Evolutionary conservation across 2,113 vertebrate genomes (phyloP), one percentile per base, ranked within the genome.

Genomic region (Camelus dromedarius): DNA sequence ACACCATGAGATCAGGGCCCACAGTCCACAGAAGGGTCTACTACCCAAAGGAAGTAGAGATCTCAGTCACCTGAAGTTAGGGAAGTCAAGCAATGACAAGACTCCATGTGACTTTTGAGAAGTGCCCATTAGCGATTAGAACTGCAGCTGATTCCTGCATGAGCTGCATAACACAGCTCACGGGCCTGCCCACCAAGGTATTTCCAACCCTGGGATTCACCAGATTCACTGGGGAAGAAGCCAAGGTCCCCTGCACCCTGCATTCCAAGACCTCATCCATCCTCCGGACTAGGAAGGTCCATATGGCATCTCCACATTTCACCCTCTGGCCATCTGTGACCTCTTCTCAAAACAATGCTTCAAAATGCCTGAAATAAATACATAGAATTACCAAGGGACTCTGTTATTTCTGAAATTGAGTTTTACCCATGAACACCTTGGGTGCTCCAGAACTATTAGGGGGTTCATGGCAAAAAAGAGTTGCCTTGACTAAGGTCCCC

Each of bases 331-430:
- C 46, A 3, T 89, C 20, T 72, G 4, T 70, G 50, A 84, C 11
- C 8, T 77, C 32, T 64, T 89, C n/a, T 91, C 70, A 67, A 79
- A 93, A 85, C 11, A 76, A 64, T 64, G 8, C 26, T 67, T 85
- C 54, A 38, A 62, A 89, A 42, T 46, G 18, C 5, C 60, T 70
- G 26, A 56, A 93, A 85, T 54, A 67, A 38, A 3, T 46, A 15
- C 15, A 38, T n/a, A 85, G 2, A 60, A 66, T 76, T 82, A 81
- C 12, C 32, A 42, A 96, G 56, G 14, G 46, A 70, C 20, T 42
- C 42, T 70, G 35, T 22, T 20, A 26, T 48, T 91, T 94, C 79
- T 50, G 9, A 93, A 93, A 70, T 72, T 64, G 88, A 80, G 19
- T 50, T 66, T 30, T 85, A 76, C 28, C 18, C 14, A 8, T 28